phyloP scores from a whole-genome alignment of 2,113 vertebrate genomes.

The Oreocharis arfaki region DNA sequence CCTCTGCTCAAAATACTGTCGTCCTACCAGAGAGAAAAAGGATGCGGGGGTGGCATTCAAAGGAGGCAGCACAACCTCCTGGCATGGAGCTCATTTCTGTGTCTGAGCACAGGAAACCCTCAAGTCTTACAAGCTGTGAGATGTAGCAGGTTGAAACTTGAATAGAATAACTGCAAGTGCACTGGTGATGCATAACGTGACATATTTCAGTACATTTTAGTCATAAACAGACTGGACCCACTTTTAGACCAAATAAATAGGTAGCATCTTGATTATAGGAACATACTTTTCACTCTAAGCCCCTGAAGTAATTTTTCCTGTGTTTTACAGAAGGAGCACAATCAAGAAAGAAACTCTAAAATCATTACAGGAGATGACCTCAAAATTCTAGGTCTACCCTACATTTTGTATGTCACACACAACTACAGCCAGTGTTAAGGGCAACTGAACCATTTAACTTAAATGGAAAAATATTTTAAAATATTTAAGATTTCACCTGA shows the following conservation, averaged over 20 bases:
- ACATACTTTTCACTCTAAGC: background rate
- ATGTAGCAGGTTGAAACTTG: background rate
- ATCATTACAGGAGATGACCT: background rate
- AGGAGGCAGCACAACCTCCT: background rate
- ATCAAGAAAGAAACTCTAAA: background rate
- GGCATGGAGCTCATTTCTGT: background rate
- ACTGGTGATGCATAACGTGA: background rate
- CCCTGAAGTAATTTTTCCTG: background rate
- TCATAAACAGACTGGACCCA: background rate
- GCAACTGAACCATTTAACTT: background rate
- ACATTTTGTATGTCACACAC: background rate
- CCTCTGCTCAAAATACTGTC: background rate
- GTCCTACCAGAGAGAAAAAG: background rate
- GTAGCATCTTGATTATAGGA: background rate
- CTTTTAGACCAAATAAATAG: background rate
- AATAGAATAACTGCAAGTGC: background rate
- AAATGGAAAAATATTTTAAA: background rate
- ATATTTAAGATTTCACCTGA: background rate
- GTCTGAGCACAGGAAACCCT: background rate
- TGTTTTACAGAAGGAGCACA: background rate
- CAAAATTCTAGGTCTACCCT: background rate
- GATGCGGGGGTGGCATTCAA: background rate
- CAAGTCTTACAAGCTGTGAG: background rate
- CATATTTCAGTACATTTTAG: background rate
- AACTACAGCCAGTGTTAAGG: background rate